Evolutionary conservation across 2,113 vertebrate species (phyloP), one percentile per base, ranked within the genome.

Genomic region (Macroglossus sobrinus): DNA sequence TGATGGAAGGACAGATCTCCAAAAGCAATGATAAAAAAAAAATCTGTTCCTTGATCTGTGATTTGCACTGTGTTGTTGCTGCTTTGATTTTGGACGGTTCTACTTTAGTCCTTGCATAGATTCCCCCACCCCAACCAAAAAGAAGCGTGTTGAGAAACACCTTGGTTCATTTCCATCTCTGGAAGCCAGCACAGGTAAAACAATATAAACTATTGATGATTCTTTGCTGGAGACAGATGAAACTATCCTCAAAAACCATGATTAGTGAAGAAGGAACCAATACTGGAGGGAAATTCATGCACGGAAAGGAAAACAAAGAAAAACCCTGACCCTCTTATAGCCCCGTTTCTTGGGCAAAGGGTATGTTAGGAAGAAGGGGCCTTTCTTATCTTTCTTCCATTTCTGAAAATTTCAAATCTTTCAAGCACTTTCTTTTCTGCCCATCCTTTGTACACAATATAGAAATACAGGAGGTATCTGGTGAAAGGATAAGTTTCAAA

Each of bases 231-330:
- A 72, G 35, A 87, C 47, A 86, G 38, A 35, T 84, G 69, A 87
- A 94, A 93, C 76, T 30, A 38, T 91, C 89, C 84, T 97, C 59
- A 87, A 75, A 96, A 96, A 33, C 57, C 97, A 96, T 96, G 96
- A 97, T 96, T 95, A 90, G 47, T 76, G 72, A 86, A 86, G 59
- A 89, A 66, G 4, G 93, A 84, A 30, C 79, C 82, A 18, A 85
- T 13, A 50, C 40, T 64, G 57, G 22, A 64, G 91, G 55, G 84
- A 79, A 92, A 66, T 4, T 50, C 72, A 79, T 71, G 87, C 78
- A 71, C 75, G 57, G 57, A 85, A 69, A 84, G 74, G 78, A 68
- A 91, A 71, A 19, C 71, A 95, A 89, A 87, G 63, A 93, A 53
- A 95, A 66, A 53, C 26, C 88, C 63, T 76, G 40, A 92, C 82